Percentiles rank a stretch among this genome's conserved stretches.
Evolutionary conservation across 1,140 invertebrate species (phyloP).

Genomic region (Drosophila leontia): DNA sequence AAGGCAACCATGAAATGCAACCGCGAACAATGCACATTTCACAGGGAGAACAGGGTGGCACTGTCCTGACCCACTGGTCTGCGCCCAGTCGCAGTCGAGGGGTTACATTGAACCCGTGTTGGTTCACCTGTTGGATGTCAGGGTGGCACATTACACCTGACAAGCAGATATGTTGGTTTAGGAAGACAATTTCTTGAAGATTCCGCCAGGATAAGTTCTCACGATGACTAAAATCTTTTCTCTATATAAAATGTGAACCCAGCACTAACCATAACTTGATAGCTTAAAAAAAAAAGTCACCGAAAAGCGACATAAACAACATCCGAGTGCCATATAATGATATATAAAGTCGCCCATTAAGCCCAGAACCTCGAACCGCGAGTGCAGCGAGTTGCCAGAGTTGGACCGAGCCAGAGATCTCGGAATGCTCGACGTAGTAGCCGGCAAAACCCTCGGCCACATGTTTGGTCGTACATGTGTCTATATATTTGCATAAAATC

Average conservation of each 20-base stretch:
- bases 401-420: background rate
- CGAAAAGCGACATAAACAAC: constrained; percentile 22
- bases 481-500: constrained; percentile 74
- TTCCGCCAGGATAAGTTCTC: background rate
- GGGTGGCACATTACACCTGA: constrained; percentile 10
- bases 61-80: constrained; percentile 24
- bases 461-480: constrained; percentile 29
- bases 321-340: constrained; percentile 31
- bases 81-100: constrained; percentile 1
- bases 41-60: constrained; percentile 1
- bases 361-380: constrained; percentile 18
- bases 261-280: background rate
- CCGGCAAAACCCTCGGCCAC: constrained; percentile 9
- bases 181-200: background rate
- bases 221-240: background rate
- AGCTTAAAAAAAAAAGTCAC: constrained; percentile 13
- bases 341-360: constrained; percentile 25
- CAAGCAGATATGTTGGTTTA: background rate
- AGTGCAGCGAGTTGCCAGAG: constrained; percentile 12
- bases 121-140: constrained; percentile 25
- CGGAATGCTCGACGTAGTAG: constrained; percentile 9
- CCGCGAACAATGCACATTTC: constrained; percentile 9
- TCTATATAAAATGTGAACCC: background rate
- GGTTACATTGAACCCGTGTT: constrained; percentile 44
- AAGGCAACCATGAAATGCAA: constrained; percentile 43